phyloP scores from a whole-genome alignment of 2,888 invertebrate genomes.

The Tiliacea aurago region DNA sequence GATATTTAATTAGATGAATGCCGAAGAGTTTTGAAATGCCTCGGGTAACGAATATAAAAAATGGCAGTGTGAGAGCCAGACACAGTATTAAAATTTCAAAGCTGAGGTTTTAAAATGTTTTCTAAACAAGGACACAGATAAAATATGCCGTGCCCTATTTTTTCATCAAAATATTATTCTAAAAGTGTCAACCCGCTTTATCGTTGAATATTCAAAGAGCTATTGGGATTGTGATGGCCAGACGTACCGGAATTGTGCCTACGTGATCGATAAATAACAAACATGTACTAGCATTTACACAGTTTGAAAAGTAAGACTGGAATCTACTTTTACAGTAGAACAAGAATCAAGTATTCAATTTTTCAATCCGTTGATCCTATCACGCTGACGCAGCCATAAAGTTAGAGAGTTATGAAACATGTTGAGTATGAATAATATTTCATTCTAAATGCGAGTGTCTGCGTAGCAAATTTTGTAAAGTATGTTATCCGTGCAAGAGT shows the following conservation, averaged over 20 bases:
- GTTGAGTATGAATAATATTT: constrained; percentile 47
- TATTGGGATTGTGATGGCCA: constrained; percentile 29
- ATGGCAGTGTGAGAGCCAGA: background rate
- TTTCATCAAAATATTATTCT: constrained; percentile 24
- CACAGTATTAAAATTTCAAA: constrained; percentile 4
- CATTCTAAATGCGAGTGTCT: constrained; percentile 42
- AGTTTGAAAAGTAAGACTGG: constrained; percentile 9
- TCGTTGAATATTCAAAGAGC: constrained; percentile 51
- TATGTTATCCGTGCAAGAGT: constrained; percentile 52
- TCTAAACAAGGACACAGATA: constrained; percentile 21
- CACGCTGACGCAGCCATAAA: constrained; percentile 29
- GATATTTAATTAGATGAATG: constrained; percentile 50
- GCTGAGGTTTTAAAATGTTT: background rate
- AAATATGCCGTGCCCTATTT: constrained; percentile 13
- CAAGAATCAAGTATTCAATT: constrained; percentile 24
- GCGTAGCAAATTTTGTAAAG: constrained; percentile 44
- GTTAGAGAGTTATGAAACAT: constrained; percentile 34
- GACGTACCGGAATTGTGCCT: background rate
- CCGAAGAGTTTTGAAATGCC: constrained; percentile 27
- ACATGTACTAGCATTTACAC: constrained; percentile 20
- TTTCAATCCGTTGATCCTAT: constrained; percentile 26
- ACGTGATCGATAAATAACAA: constrained; percentile 23
- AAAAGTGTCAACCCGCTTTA: constrained; percentile 36
- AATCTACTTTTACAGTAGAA: background rate
- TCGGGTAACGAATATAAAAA: constrained; percentile 1